Evolutionary conservation across 2,888 invertebrate genomes (phyloP).

Genomic region (Erebia ligea): DNA sequence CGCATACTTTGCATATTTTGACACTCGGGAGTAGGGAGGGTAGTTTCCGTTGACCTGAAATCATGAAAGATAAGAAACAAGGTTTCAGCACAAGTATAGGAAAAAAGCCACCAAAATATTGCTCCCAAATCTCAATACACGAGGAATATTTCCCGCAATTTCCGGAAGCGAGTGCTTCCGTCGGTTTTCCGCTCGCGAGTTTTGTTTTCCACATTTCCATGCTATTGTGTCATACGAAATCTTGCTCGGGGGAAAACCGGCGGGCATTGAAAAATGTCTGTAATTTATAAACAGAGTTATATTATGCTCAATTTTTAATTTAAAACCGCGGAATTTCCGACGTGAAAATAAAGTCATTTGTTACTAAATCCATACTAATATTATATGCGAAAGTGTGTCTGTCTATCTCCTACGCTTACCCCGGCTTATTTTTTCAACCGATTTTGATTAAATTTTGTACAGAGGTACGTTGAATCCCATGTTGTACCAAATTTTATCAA

Average conservation of each 20-base stretch:
- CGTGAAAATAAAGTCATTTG: constrained; percentile 10
- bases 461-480: too few relatives aligned
- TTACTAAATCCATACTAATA: not conserved
- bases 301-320: constrained; percentile 11
- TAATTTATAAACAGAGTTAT: constrained; percentile 11
- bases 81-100: too few relatives aligned
- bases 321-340: not conserved
- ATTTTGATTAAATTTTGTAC: too few relatives aligned
- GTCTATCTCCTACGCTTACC: too few relatives aligned
- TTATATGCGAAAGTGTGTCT: too few relatives aligned
- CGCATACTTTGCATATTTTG: too few relatives aligned
- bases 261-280: constrained; percentile 18
- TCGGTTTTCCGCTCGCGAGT: not conserved
- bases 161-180: not conserved
- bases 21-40: too few relatives aligned
- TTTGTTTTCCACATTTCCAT: constrained; percentile 16
- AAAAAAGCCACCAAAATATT: constrained; percentile 6
- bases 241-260: constrained; percentile 11
- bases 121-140: not conserved
- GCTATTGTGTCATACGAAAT: constrained; percentile 17
- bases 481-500: too few relatives aligned
- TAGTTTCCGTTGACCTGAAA: too few relatives aligned
- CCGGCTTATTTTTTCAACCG: too few relatives aligned
- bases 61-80: too few relatives aligned
- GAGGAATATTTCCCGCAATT: constrained; percentile 12